These are phyloP conservation scores for Watsonalla binaria DNA, from an alignment of 2,888 invertebrate genomes.

Conservation along the genomic window DNA sequence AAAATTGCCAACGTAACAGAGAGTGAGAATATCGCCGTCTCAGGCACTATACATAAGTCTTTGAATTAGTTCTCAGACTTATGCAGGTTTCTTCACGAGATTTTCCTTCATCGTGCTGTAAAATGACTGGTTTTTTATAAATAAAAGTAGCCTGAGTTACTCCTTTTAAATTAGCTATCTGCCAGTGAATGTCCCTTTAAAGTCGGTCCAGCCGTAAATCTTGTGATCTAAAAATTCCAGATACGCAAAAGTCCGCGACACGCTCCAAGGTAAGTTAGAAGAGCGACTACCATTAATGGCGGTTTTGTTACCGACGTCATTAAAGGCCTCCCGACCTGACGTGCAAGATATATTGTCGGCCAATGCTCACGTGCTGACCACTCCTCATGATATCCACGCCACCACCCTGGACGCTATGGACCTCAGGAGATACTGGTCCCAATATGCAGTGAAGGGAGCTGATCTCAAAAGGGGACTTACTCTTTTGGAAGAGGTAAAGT, in stretches of 20 bases:
- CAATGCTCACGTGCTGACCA: constrained; percentile 85
- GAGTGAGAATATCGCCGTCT: too few species aligned
- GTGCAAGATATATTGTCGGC: constrained; percentile 67
- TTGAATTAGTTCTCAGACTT: too few species aligned
- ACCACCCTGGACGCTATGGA: constrained; percentile 82
- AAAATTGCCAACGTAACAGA: too few species aligned
- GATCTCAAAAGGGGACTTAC: constrained; percentile 78
- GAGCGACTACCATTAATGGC: constrained; percentile 94
- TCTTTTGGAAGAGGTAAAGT: constrained; percentile 81
- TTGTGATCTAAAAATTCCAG: constrained; percentile 51
- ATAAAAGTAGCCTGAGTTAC: too few species aligned
- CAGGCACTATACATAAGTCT: too few species aligned
- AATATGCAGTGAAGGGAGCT: constrained; percentile 65
- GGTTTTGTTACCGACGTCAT: constrained; percentile 84
- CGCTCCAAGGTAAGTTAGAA: constrained; percentile 94
- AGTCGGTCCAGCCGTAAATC: not conserved
- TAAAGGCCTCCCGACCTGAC: constrained; percentile 74
- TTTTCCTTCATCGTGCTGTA: too few species aligned
- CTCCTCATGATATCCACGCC: constrained; percentile 93
- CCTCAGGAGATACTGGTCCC: constrained; percentile 46
- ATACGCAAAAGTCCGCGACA: constrained; percentile 88
- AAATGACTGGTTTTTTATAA: too few species aligned
- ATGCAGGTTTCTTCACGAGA: too few species aligned
- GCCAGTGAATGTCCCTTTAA: too few species aligned
- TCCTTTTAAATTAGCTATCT: too few species aligned